A percentile compares a stretch with the other conserved stretches of the same genome.
These are phyloP conservation scores for Cryptops parisi DNA, from an alignment of 2,888 invertebrate genomes.

Conservation along the genomic window DNA sequence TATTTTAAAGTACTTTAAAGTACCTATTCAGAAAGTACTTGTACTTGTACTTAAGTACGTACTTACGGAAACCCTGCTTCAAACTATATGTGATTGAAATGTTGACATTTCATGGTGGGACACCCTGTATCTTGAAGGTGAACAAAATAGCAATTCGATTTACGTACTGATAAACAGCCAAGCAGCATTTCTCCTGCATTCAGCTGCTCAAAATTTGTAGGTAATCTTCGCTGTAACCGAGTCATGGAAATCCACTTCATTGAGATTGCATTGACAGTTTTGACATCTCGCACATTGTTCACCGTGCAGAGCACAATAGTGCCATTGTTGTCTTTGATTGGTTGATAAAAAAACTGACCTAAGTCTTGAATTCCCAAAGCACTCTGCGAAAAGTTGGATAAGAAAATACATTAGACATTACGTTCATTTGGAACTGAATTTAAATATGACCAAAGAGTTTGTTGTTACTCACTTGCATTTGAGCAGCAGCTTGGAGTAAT, in stretches of 20 bases:
- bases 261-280: constrained; percentile 74
- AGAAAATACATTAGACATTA: background rate
- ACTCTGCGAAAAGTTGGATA: constrained; percentile 40
- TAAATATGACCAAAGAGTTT: too few species aligned
- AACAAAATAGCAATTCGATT: too few species aligned
- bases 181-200: constrained; percentile 69
- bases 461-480: constrained; percentile 51
- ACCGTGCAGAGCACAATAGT: constrained; percentile 81
- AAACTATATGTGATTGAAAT: too few species aligned
- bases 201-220: constrained; percentile 42
- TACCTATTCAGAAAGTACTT: too few species aligned
- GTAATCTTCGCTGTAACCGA: constrained; percentile 59
- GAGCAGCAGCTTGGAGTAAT: constrained; percentile 76
- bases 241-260: constrained; percentile 83
- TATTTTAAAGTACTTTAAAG: too few species aligned
- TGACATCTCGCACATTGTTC: constrained; percentile 62
- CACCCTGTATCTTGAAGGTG: constrained; percentile 1
- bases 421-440: background rate
- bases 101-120: too few species aligned
- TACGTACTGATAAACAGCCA: constrained; percentile 68
- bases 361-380: constrained; percentile 82
- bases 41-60: too few species aligned
- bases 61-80: too few species aligned
- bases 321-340: constrained; percentile 71
- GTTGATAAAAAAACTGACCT: constrained; percentile 86